Base-by-base conservation (phyloP, 2,888 invertebrate species). In the Periphyllus acericola region DNA sequence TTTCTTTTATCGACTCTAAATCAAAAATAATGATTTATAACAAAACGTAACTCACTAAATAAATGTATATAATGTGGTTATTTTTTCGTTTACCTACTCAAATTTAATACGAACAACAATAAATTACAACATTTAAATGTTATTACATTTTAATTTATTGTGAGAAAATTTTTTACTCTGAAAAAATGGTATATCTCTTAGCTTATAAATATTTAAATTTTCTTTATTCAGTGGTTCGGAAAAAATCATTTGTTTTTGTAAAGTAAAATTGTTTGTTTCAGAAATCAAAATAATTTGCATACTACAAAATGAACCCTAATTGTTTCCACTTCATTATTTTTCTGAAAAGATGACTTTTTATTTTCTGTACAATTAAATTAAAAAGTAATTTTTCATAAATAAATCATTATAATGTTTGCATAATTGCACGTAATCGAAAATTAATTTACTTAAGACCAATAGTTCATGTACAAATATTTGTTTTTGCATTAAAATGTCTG, bases 201-300 rank as follows among this genome's bases (percentile, higher is more conserved):
- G 3, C n/a, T 68, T 82, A 72, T 83, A n/a, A 83, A 83, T 55
- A 83, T 74, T 83, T 83, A 55, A 74, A 74, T 83, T 82, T 55
- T 74, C 55, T 74, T 19, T 11, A 36, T 19, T 83, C 55, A 55
- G 34, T 36, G 83, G 52, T 83, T 83, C 4, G 72, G 72, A 83
- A 83, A 82, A 83, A 74, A 83, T 21, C 9, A 34, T 72, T 82
- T 82, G 25, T 40, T 82, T 72, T 55, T 55, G 34, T 55, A 21
- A 34, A 55, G 55, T n/a, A 14, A n/a, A 55, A 83, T 55, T 83
- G 55, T 82, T 82, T 82, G 52, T 74, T 55, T 74, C 83, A 3
- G 72, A 34, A 74, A 74, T 82, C 83, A 55, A 83, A 83, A 83
- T 17, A 74, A 55, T 74, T 74, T 83, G 55, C 72, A 55, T n/a